Base-by-base conservation (phyloP, 2,888 invertebrate species). In the Hirtodrosophila alboralis region DNA sequence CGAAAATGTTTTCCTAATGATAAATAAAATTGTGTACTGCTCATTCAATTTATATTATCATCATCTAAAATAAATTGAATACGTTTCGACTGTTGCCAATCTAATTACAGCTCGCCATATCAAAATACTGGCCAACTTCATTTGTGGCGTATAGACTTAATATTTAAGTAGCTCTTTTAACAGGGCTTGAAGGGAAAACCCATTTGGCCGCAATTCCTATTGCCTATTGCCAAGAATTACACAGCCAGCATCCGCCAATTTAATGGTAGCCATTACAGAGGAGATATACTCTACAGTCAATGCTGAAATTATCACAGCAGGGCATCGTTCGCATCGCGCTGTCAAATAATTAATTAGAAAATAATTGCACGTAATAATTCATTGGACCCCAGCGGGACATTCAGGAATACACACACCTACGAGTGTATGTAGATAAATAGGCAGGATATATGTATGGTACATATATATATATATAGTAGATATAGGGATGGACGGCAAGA, bases 301-400 rank as follows among this genome's bases (percentile, higher is more conserved):
- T 79, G 68, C 49, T 60, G 70, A 72, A 78, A 77, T 80, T 80
- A 80, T 81, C 81, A 63, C 85, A 63, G 72, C 45, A 41, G 54
- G 45, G 61, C 61, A 45, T 51, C 41, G 59, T 58, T 60, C 60
- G 67, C 65, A 60, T n/a, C n/a, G 48, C 40, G 53, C 75, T 84
- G 81, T 83, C 85, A 86, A 83, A 83, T 83, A 83, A 83, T 83
- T 83, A 83, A 83, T 83, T 86, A 86, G 81, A 83, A 83, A 84
- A 86, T 83, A 83, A 83, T 83, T 86, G 86, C 86, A 72, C 64
- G 79, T 66, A 86, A 86, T 83, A 86, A 83, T 86, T 83, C 67
- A 83, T 84, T 67, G 72, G 58, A n/a, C 47, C 51, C 76, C 69
- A 53, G 43, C 64, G 78, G 63, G 60, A 58, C 60, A 53, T 58